These are phyloP conservation scores for Adelges cooleyi DNA, from an alignment of 1,140 invertebrate genomes.

Conservation along the genomic window DNA sequence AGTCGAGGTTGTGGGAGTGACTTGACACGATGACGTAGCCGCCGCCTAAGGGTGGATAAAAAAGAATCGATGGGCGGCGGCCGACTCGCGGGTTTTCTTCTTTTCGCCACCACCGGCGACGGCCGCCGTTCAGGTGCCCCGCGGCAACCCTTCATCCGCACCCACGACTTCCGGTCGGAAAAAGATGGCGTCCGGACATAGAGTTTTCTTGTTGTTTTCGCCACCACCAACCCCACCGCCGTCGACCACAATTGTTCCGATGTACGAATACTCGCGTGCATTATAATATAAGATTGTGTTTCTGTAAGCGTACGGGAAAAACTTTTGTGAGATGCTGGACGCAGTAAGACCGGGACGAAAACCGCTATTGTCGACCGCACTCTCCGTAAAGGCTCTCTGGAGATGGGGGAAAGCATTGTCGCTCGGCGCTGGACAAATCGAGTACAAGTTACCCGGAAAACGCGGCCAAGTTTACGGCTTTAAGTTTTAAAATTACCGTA, in stretches of 20 bases:
- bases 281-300: too few relatives aligned
- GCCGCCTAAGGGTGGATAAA: neutral
- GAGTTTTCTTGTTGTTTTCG: slow-evolving; percentile 25
- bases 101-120: neutral
- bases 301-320: too few relatives aligned
- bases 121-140: neutral
- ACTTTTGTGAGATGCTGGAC: too few relatives aligned
- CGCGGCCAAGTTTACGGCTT: too few relatives aligned
- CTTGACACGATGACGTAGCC: neutral
- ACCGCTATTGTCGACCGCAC: too few relatives aligned
- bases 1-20: too few relatives aligned
- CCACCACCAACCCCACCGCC: neutral
- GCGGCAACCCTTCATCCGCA: neutral
- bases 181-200: slow-evolving; percentile 20
- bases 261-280: neutral
- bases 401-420: too few relatives aligned
- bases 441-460: too few relatives aligned
- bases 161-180: slow-evolving; percentile 10
- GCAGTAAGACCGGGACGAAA: too few relatives aligned
- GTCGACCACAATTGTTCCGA: neutral
- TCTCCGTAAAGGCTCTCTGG: too few relatives aligned
- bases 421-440: too few relatives aligned
- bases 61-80: slow-evolving; percentile 20
- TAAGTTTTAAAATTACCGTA: too few relatives aligned
- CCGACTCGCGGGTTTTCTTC: slow-evolving; percentile 8